These are phyloP conservation scores for Mesorhabditis belari DNA, from an alignment of 2,888 invertebrate species.

Conservation along the genomic window DNA sequence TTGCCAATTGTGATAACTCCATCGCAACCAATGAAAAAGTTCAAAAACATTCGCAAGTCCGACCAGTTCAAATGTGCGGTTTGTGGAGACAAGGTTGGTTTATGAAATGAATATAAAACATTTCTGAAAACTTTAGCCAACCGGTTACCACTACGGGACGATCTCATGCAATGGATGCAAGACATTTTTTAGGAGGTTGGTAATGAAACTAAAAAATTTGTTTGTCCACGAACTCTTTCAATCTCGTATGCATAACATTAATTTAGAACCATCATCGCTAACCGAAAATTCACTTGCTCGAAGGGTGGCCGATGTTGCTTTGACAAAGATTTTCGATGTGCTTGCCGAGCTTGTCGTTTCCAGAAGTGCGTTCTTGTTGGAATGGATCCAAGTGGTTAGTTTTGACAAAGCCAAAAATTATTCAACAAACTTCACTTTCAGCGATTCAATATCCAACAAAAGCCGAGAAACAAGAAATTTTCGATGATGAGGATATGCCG, in stretches of 20 bases:
- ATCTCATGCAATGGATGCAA: constrained; percentile 41
- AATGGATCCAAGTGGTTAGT: constrained; percentile 24
- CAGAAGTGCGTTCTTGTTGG: constrained; percentile 30
- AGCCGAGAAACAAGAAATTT: background rate
- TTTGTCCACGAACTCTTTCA: no score
- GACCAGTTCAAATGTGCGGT: constrained; percentile 31
- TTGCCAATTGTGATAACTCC: no score
- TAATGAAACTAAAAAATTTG: background rate
- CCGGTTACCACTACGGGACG: constrained; percentile 39
- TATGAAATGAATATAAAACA: background rate
- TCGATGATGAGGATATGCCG: constrained; percentile 8
- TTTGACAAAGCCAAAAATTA: background rate
- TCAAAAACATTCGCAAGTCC: constrained; percentile 36
- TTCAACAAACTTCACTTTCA: background rate
- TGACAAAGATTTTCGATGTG: constrained; percentile 37
- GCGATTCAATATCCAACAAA: constrained; percentile 17
- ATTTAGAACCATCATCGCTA: constrained; percentile 25
- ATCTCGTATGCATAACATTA: no score
- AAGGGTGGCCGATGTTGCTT: constrained; percentile 34
- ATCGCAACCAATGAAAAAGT: constrained; percentile 18
- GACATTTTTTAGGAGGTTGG: constrained; percentile 28
- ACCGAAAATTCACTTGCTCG: constrained; percentile 23
- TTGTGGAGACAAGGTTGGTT: constrained; percentile 27
- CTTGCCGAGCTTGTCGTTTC: constrained; percentile 36
- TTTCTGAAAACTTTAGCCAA: no score